Evolutionary conservation across 1,140 invertebrate genomes (phyloP), one percentile per base, ranked within the genome.

Genomic region (Aphidius ervi): DNA sequence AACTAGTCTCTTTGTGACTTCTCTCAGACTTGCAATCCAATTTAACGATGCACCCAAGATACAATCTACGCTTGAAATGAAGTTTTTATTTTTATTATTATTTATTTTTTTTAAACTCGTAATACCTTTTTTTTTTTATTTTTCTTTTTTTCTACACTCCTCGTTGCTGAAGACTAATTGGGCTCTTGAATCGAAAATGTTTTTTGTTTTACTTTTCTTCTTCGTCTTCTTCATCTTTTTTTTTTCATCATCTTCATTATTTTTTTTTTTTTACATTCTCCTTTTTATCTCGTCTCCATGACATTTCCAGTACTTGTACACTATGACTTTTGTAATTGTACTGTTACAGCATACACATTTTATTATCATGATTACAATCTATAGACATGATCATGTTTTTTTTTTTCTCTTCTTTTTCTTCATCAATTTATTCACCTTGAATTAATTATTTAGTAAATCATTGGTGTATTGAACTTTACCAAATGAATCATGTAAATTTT

Each of bases 11-110:
- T 65, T 65, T 57, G 55, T 42, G 61, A 56, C 7, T 56, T 41
- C 59, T 47, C 31, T 54, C 65, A 61, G 9, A 63, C 66, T 64
- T 43, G 67, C 64, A 63, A 58, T 56, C 57, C 47, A 62, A 58
- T 63, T 65, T 73, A 74, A 71, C 68, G 68, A 70, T 65, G 65
- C 68, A 57, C 64, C 68, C 65, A 65, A 70, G 68, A 72, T 70
- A 67, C 62, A 57, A 65, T 68, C 59, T 64, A 47, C 53, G 61
- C 48, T 57, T 66, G 58, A 54, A 59, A 59, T 60, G 55, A 49
- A 54, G 61, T 56, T 50, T 59, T 50, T 42, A 39, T 47, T 46
- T 58, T 55, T 54, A 53, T 42, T 60, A 10, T 59, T 10, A 37
- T 16, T 50, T 0, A 47, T 39, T 39, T 61, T 46, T 63, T 58